These are phyloP conservation scores for Phalacrocorax brasilianus DNA, from an alignment of 2,113 vertebrate species.

Conservation along the genomic window DNA sequence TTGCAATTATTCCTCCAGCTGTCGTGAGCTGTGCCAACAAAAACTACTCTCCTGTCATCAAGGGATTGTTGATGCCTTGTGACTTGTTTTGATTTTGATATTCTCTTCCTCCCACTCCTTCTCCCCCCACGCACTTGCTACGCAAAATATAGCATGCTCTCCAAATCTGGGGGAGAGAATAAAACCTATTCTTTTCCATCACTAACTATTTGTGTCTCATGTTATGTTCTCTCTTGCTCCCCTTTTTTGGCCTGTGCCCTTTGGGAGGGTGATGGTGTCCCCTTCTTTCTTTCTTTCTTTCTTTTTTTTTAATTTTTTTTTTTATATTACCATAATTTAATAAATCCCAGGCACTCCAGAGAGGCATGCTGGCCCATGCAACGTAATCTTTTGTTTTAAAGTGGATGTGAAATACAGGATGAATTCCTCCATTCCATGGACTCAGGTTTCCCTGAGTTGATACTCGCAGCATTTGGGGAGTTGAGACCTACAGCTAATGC, in stretches of 20 bases:
- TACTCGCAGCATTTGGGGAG: not conserved
- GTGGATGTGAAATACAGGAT: not conserved
- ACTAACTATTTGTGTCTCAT: not conserved
- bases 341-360: not conserved
- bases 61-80: constrained; percentile 35
- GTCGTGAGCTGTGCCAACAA: constrained; percentile 34
- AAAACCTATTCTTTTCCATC: not conserved
- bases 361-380: not conserved
- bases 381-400: not conserved
- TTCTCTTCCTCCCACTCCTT: not conserved
- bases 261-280: not conserved
- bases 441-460: not conserved
- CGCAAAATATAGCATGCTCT: not conserved
- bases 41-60: constrained; percentile 48
- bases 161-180: not conserved
- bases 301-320: not conserved
- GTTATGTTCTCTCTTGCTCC: not conserved
- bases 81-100: constrained; percentile 41
- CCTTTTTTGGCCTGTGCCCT: not conserved
- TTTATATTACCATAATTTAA: not conserved
- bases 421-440: not conserved
- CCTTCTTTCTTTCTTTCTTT: fast-evolving
- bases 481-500: not conserved
- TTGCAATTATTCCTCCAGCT: constrained; percentile 55
- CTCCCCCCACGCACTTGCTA: not conserved